These are phyloP conservation scores for Enteromius radiatus DNA, from an alignment of 2,797 vertebrate species.

Conservation along the genomic window DNA sequence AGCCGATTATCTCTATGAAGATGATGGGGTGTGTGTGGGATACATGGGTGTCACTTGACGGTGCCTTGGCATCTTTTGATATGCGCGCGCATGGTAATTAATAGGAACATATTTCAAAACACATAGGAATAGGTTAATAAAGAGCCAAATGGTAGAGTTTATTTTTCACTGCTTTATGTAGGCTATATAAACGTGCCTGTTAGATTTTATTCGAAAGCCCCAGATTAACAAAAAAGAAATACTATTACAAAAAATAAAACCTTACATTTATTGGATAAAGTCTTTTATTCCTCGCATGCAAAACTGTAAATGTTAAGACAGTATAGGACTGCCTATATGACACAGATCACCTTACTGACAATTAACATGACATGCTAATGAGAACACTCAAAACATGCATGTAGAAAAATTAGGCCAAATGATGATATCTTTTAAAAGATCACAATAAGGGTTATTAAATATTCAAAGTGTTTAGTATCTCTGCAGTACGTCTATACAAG, in stretches of 20 bases:
- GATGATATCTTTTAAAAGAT: not conserved
- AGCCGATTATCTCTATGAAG: slow-evolving; percentile 40
- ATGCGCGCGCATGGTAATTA: slow-evolving; percentile 46
- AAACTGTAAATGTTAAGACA: not conserved
- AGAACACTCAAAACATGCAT: not conserved
- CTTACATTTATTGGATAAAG: not conserved
- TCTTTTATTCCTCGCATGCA: not conserved
- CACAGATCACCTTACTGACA: not conserved
- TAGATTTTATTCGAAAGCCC: not conserved
- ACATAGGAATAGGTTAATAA: not conserved
- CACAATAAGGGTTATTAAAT: not conserved
- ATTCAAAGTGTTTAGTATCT: not conserved
- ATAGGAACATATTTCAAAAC: slow-evolving; percentile 14
- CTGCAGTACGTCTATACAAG: not conserved
- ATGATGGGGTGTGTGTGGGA: slow-evolving; percentile 78
- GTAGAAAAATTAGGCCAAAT: not conserved
- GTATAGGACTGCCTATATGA: not conserved
- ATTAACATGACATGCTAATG: not conserved
- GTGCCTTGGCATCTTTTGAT: slow-evolving; percentile 73
- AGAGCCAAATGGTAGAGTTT: not conserved
- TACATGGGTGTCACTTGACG: slow-evolving; percentile 75
- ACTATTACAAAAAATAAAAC: too few species aligned
- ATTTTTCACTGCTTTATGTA: not conserved
- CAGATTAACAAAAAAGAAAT: not conserved
- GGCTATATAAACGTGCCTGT: not conserved